Evolutionary conservation across 2,113 vertebrate species (phyloP), one percentile per base, ranked within the genome.

Genomic region (Clarias macrocephalus): DNA sequence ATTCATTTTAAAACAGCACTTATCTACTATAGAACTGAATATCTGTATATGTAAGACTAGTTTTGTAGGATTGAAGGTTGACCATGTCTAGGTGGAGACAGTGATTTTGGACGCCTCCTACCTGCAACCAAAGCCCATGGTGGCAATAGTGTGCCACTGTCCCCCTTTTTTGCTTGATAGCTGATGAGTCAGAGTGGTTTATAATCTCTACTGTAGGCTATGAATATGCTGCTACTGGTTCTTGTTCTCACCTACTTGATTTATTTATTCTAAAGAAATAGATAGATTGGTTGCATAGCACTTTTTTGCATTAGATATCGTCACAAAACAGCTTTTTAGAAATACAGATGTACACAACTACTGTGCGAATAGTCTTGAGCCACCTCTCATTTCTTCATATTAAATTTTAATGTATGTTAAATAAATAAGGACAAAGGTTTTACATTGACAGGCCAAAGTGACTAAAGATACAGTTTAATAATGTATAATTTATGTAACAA

Each of bases 121-220:
- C 79, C 83, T 76, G 59, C 62, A 81, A 68, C 93, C 91, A 93
- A 91, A 88, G 85, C 84, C 80, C 33, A 6, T 89, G 37, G 82
- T 80, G 86, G 66, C 57, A 66, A 33, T 80, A 56, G 75, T 8
- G 63, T 70, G 23, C 80, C 68, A 11, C 30, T 7, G 16, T n/a
- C 30, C 66, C 66, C 15, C 28, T 68, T 68, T 68, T 68, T 68
- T 33, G 66, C 18, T 30, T 33, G 30, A 70, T 70, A 37, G 68
- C 16, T 21, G 70, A 3, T 37, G 33, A 72, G 33, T 72, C 70
- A 37, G 70, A 21, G 21, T 42, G 33, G 70, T 42, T 72, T 3
- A 33, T 70, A 19, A 70, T 70, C 15, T 33, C 30, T 70, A 70
- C 28, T 19, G 1, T 70, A 16, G 33, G 63, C n/a, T 28, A 28